These are phyloP conservation scores for Pomatostomus ruficeps DNA, from an alignment of 2,113 vertebrate genomes.

Conservation along the genomic window DNA sequence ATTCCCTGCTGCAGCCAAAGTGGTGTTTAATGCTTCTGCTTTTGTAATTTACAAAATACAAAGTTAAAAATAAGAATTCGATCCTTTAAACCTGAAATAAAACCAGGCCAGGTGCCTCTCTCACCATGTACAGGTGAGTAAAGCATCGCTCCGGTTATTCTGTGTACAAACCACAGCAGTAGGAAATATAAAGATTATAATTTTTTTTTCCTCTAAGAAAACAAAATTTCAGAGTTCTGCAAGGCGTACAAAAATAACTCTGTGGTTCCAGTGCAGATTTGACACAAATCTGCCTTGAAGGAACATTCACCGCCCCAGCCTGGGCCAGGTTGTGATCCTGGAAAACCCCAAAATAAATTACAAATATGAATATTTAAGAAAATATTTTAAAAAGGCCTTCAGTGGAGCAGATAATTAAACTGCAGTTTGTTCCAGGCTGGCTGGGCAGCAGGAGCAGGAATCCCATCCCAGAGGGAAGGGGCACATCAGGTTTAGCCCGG, in stretches of 20 bases:
- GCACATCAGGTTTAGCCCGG: too few species aligned
- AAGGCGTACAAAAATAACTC: constrained; percentile 29
- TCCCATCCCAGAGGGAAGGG: background rate
- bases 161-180: background rate
- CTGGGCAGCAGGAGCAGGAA: too few species aligned
- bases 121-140: background rate
- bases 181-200: background rate
- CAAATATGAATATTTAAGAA: background rate
- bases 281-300: constrained; percentile 19
- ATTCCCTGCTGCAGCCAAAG: background rate
- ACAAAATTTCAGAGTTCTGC: background rate
- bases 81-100: background rate
- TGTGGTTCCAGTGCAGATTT: constrained; percentile 11
- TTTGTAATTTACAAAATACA: constrained; percentile 20
- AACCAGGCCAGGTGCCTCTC: background rate
- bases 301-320: background rate
- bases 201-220: background rate
- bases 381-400: background rate
- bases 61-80: background rate
- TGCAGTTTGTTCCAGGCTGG: background rate
- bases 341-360: background rate
- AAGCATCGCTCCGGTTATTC: background rate
- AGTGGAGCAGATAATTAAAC: background rate
- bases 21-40: constrained; percentile 36
- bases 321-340: background rate